Evolutionary conservation across 2,888 invertebrate genomes (phyloP).

Genomic region (Onthophagus sagittarius): DNA sequence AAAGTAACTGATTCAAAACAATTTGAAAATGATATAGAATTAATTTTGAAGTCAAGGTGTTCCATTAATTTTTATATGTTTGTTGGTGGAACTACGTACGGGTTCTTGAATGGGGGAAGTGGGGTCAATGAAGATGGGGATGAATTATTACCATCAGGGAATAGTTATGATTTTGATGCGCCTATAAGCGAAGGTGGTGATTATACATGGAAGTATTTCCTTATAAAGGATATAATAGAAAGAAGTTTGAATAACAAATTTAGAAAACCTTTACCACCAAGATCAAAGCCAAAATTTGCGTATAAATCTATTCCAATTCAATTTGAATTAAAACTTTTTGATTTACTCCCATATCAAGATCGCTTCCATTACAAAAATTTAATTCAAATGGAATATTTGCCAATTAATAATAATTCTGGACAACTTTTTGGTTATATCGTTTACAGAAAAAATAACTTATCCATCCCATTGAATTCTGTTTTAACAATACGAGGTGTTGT

Average conservation of each 20-base stretch:
- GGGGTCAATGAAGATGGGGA: slow-evolving; percentile 22
- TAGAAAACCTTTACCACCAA: slow-evolving; percentile 41
- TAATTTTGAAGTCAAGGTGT: slow-evolving; percentile 41
- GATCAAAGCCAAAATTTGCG: slow-evolving; percentile 32
- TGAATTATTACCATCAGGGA: slow-evolving; percentile 40
- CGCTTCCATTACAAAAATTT: slow-evolving; percentile 14
- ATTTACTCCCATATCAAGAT: neutral
- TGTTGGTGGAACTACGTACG: slow-evolving; percentile 86
- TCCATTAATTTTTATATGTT: slow-evolving; percentile 90
- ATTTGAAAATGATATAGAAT: slow-evolving; percentile 13
- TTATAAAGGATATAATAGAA: neutral
- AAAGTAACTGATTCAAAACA: slow-evolving; percentile 38
- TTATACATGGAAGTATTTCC: slow-evolving; percentile 67
- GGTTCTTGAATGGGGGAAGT: slow-evolving; percentile 53
- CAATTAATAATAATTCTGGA: slow-evolving; percentile 57
- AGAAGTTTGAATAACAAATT: slow-evolving; percentile 18
- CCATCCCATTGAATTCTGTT: slow-evolving; percentile 35
- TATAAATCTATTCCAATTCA: slow-evolving; percentile 31
- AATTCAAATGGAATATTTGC: slow-evolving; percentile 35
- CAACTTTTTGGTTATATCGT: slow-evolving; percentile 57
- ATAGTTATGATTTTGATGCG: slow-evolving; percentile 77
- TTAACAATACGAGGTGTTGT: slow-evolving; percentile 47
- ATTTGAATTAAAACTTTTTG: slow-evolving; percentile 15
- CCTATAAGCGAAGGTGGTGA: slow-evolving; percentile 88
- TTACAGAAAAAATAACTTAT: slow-evolving; percentile 48